Base-by-base conservation (phyloP, 2,888 invertebrate genomes). In the Dusona sp. region DNA sequence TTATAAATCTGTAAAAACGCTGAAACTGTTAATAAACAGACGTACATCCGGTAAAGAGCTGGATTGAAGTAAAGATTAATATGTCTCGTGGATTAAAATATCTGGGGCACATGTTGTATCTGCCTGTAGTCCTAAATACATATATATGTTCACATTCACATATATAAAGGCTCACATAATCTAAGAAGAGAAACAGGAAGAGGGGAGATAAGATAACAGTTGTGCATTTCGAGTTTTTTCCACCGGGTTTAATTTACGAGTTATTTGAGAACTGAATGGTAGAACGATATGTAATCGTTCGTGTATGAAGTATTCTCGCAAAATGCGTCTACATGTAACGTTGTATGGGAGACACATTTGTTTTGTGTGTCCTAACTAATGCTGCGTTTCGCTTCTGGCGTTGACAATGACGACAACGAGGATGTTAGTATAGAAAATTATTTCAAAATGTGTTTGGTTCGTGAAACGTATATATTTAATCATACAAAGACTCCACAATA, bases 141-240 rank as follows among this genome's bases (percentile, higher is more conserved):
- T 16, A 36, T 45, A 51, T 25, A 48, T 11, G 7, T n/a, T n/a
- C n/a, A n/a, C n/a, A n/a, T n/a, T n/a, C n/a, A n/a, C n/a, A n/a
- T n/a, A n/a, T n/a, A n/a, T 13, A 61, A 8, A 33, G 3, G 33
- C 19, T 13, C 13, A 79, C 51, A 73, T 13, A 45, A 64, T 73
- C 67, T 54, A 73, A 67, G 65, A 73, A 54, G 73, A 65, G 73
- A 73, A 79, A 79, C 79, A 79, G 78, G 73, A 79, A 83, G 67
- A 83, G 82, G 42, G 45, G 29, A 65, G 81, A 80, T 73, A 78
- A 79, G 82, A 85, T 83, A 85, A 79, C 79, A 64, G 64, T 74
- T 75, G 54, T 79, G 74, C 73, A 70, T 70, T 75, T 70, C 11
- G 51, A 61, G 22, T 85, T 73, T 54, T 42, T 54, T 45, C 45